Percentiles rank a stretch among this genome's conserved stretches.
Evolutionary conservation across 2,888 invertebrate species (phyloP).

Genomic region (Amiota communis): DNA sequence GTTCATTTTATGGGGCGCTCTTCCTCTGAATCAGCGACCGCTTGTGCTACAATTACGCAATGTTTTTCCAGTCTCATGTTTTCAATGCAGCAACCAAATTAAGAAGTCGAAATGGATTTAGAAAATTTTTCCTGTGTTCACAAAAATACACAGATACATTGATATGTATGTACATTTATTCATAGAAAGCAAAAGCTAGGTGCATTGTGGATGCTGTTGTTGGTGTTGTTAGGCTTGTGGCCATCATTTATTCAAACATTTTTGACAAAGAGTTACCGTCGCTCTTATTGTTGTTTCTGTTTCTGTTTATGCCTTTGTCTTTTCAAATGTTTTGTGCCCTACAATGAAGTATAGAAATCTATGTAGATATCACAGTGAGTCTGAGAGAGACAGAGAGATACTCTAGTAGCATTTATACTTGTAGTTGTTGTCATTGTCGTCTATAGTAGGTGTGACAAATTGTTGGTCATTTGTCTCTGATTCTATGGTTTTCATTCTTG

Average conservation of each 20-base stretch:
- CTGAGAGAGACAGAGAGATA: no score
- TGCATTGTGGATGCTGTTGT: no score
- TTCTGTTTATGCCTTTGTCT: background rate
- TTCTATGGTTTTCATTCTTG: background rate
- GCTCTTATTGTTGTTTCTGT: slow-evolving; percentile 12
- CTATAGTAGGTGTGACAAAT: slow-evolving; percentile 66
- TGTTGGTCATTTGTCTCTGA: slow-evolving; percentile 64
- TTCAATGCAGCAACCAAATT: background rate
- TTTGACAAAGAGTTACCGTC: slow-evolving; percentile 16
- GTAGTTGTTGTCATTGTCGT: slow-evolving; percentile 49
- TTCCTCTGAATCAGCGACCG: background rate
- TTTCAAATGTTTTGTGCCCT: background rate
- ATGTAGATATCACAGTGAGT: no score
- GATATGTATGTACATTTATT: background rate
- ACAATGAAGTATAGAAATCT: background rate
- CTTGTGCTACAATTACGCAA: background rate
- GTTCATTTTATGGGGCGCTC: background rate
- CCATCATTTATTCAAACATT: slow-evolving; percentile 24
- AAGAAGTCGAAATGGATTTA: background rate
- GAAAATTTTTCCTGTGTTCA: background rate
- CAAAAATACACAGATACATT: background rate
- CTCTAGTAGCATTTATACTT: no score
- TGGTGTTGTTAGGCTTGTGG: background rate
- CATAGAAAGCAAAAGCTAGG: background rate
- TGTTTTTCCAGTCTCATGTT: background rate